Conservation (phyloP, 2,797 vertebrate species). For the Gastrophryne carolinensis region DNA sequence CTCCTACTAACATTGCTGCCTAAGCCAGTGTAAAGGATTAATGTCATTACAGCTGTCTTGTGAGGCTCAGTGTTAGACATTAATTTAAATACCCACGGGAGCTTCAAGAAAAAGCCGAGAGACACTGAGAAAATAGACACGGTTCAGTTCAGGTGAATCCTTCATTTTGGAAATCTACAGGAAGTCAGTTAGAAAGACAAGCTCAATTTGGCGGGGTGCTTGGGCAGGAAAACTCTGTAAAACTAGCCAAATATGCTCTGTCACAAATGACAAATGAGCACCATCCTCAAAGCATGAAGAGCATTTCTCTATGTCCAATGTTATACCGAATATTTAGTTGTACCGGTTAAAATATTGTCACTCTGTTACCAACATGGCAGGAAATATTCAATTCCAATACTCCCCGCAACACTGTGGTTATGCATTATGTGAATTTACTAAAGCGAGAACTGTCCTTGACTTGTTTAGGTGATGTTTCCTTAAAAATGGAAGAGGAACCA, state of each 20-base stretch:
- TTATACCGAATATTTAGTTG: not conserved
- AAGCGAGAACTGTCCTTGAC: no score
- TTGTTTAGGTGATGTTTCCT: no score
- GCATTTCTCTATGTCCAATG: not conserved
- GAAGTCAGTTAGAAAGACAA: not conserved
- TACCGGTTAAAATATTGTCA: not conserved
- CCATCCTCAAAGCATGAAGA: not conserved
- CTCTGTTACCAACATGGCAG: no score
- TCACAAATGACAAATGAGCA: conserved; percentile 20
- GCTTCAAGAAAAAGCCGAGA: not conserved
- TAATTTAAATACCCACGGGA: not conserved
- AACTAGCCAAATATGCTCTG: not conserved
- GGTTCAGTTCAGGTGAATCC: conserved; percentile 14
- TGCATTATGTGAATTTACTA: no score
- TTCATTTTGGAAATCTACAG: not conserved
- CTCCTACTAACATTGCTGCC: not conserved
- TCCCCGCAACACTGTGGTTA: not conserved
- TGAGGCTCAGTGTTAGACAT: not conserved
- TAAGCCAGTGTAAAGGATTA: not conserved
- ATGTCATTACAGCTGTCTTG: not conserved
- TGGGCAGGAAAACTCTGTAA: not conserved
- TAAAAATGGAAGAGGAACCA: no score
- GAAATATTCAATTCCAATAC: not conserved
- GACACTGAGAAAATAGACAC: not conserved
- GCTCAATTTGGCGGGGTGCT: not conserved